Evolutionary conservation across 2,113 vertebrate genomes (phyloP), one percentile per base, ranked within the genome.

Genomic region (Meles meles): DNA sequence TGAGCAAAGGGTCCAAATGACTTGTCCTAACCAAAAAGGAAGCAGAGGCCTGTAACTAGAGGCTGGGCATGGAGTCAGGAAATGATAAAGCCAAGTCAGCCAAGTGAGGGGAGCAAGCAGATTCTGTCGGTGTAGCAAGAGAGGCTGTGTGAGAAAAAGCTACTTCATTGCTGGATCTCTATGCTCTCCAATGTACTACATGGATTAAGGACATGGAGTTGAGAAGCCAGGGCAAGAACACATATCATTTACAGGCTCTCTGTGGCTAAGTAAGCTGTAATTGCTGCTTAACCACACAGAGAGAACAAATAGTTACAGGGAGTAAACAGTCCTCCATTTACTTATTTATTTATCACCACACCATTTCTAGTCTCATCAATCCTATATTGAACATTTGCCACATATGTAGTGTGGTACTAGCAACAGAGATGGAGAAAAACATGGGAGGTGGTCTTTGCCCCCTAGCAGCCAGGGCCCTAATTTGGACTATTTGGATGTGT

Each of bases 71-170:
- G 11, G 31, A 69, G 18, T 5, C 29, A 25, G 47, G 11, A 85
- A 47, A 37, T 5, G 49, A 29, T 13, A 20, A 49, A 69, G 69
- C 55, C 37, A 55, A 84, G 21, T 69, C 10, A 31, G 47, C 21
- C 6, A 44, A 1, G 4, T 49, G 3, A 3, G 25, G 13, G 31
- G 2, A 23, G 57, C 29, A 21, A 55, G 42, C 0, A 34, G 37
- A 65, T 37, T 79, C 34, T 49, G 1, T 8, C 84, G 31, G 12
- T 13, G 88, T n/a, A 72, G 27, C 23, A 47, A 13, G 77, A 94
- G 12, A 21, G 5, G 34, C 34, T 3, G 13, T 29, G 9, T 59
- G 47, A 65, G 5, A 82, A 11, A 49, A 55, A 90, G 39, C 31
- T 61, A 0, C 13, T 20, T n/a, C 63, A 39, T 8, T 59, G 6